Base-by-base conservation (phyloP, 2,888 invertebrate species). In the Dexiosoma caninum region DNA sequence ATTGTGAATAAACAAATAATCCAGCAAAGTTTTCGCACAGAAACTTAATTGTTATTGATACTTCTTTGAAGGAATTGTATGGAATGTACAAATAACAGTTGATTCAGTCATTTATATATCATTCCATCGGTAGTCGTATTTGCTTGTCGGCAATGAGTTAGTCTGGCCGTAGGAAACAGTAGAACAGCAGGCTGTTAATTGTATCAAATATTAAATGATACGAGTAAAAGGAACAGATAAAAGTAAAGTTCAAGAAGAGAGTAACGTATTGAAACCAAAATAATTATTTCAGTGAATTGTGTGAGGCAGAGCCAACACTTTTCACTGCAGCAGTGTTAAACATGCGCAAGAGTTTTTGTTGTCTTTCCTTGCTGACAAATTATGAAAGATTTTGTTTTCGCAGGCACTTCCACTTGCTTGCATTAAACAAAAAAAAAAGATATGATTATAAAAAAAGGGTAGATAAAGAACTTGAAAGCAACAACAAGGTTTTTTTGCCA, bases 31-130 rank as follows among this genome's bases (percentile, higher is more conserved):
- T 27, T 42, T 19, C 37, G 49, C 42, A 14, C 2, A 71, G 49
- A 51, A 71, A 44, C 14, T 21, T 9, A 55, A 27, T 32, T 30
- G 32, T 19, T 78, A 64, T 70, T 78, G 70, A 78, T 62, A 71
- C 70, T 71, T 78, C 77, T 78, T 71, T 78, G 57, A 64, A 71
- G 57, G 57, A 78, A 64, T 71, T 57, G 8, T 49, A 42, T 71
- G 64, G 49, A 78, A 78, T 78, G 77, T 71, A 49, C 40, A 71
- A 78, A 64, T 71, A 71, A 71, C 57, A 64, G 57, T 71, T 59
- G 64, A 51, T 42, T 57, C 64, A 51, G 64, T 40, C 57, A 64
- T 55, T 78, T 78, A 66, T 78, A 78, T 78, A 78, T 78, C 64
- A 67, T 64, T 59, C 74, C 42, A 16, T 76, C 42, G 76, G n/a